Conservation (phyloP, 1,140 invertebrate species). For the Dreissena rostriformis region DNA sequence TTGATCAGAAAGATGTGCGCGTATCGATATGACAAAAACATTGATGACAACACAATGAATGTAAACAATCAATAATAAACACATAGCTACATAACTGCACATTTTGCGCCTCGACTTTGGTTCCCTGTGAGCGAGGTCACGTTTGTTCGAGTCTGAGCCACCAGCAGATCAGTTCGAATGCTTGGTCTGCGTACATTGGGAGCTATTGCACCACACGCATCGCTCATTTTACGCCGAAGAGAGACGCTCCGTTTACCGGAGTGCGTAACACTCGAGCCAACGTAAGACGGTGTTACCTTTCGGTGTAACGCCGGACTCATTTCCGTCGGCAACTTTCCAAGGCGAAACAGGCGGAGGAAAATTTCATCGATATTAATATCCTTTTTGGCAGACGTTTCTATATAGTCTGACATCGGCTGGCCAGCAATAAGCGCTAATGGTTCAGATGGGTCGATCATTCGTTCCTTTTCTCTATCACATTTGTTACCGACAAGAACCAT, state of each 20-base stretch:
- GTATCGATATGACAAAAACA: too few species aligned
- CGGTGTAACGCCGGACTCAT: conserved; percentile 93
- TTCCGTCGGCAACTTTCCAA: conserved; percentile 90
- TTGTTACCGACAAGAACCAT: conserved; percentile 93
- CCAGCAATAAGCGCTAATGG: conserved; percentile 63
- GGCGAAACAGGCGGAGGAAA: conserved; percentile 90
- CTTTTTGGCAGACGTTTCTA: conserved; percentile 91
- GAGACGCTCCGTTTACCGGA: conserved; percentile 84
- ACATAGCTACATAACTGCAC: conserved; percentile 19
- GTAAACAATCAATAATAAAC: too few species aligned
- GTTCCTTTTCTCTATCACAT: conserved; percentile 87
- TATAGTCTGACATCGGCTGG: conserved; percentile 86
- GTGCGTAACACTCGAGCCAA: conserved; percentile 54
- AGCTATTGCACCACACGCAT: conserved; percentile 92
- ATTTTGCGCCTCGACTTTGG: conserved; percentile 7
- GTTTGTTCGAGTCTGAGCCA: conserved; percentile 86
- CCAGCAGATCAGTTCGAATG: conserved; percentile 91
- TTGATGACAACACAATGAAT: too few species aligned
- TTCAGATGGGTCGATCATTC: conserved; percentile 78
- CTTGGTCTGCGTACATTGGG: conserved; percentile 91
- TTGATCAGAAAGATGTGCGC: too few species aligned
- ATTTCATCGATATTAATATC: conserved; percentile 90
- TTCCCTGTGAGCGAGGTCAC: neutral
- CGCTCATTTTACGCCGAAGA: conserved; percentile 89
- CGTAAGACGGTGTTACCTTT: conserved; percentile 73